These are phyloP conservation scores for Acromyrmex echinatior DNA, from an alignment of 1,140 invertebrate species.

Conservation along the genomic window DNA sequence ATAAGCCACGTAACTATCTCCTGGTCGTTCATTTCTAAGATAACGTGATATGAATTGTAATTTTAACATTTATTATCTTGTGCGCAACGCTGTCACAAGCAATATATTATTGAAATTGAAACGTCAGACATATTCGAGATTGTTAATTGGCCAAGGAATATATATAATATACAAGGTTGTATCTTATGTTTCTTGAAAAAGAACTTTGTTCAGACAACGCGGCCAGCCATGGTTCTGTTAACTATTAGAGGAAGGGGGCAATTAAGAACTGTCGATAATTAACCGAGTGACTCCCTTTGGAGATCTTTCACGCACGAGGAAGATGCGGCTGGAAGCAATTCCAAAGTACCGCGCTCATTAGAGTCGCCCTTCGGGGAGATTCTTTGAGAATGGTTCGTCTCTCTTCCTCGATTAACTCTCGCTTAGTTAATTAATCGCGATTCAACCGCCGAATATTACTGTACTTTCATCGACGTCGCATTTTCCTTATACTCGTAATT, in stretches of 20 bases:
- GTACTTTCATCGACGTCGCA: not conserved
- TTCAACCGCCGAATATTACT: conserved; percentile 38
- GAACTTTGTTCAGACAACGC: not conserved
- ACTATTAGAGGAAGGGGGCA: not conserved
- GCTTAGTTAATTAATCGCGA: conserved; percentile 51
- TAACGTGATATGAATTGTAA: conserved; percentile 6
- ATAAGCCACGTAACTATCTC: not conserved
- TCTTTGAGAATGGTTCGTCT: conserved; percentile 29
- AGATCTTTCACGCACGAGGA: conserved; percentile 47
- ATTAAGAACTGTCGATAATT: conserved; percentile 61
- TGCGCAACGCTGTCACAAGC: not conserved
- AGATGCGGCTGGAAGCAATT: conserved; percentile 39
- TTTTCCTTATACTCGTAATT: not conserved
- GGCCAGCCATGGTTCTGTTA: not conserved
- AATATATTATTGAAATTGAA: not conserved
- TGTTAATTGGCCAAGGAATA: not conserved
- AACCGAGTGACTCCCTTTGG: conserved; percentile 29
- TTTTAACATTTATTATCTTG: not conserved
- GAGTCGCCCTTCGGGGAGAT: conserved; percentile 9
- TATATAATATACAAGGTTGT: not conserved
- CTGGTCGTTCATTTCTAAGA: not conserved
- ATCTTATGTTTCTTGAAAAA: conserved; percentile 7
- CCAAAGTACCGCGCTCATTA: conserved; percentile 54
- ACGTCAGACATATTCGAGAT: not conserved
- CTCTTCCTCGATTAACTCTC: conserved; percentile 58